These are phyloP conservation scores for Aythya baeri DNA, from an alignment of 2,113 vertebrate genomes.

Conservation along the genomic window DNA sequence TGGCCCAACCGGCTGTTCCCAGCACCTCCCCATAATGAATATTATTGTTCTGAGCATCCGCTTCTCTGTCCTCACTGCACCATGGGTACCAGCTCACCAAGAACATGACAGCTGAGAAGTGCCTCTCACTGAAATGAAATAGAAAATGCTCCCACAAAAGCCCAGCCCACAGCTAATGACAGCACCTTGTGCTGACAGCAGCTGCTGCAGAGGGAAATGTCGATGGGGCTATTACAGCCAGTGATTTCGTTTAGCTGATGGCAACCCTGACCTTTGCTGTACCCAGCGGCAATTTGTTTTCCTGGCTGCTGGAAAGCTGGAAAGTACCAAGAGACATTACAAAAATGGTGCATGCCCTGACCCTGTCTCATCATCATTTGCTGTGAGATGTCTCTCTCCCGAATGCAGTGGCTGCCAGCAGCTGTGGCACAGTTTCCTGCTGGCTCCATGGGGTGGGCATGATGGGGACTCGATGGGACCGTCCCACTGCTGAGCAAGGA, in stretches of 20 bases:
- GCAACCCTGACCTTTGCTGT: slow-evolving; percentile 55
- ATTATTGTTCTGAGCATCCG: background rate
- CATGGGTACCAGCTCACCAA: background rate
- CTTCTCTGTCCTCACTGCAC: background rate
- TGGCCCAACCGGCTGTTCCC: background rate
- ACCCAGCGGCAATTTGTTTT: slow-evolving; percentile 59
- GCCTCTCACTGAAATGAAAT: background rate
- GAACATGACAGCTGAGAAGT: background rate
- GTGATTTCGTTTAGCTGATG: background rate
- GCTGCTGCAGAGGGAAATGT: slow-evolving; percentile 28
- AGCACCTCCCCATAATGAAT: background rate
- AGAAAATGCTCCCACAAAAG: background rate
- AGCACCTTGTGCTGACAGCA: slow-evolving; percentile 35
- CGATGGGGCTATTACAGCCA: background rate
- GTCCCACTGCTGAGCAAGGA: background rate
- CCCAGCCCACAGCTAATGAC: slow-evolving; percentile 56
- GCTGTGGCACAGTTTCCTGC: background rate
- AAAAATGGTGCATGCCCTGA: background rate
- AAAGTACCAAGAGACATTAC: background rate
- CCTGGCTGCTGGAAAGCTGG: slow-evolving; percentile 31
- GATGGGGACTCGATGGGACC: fast-evolving
- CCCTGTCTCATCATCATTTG: slow-evolving; percentile 30
- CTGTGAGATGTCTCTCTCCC: background rate
- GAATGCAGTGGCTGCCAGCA: background rate
- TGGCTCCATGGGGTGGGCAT: background rate